phyloP scores from a whole-genome alignment of 2,113 vertebrate species.

The Pomatorhinus ruficollis region DNA sequence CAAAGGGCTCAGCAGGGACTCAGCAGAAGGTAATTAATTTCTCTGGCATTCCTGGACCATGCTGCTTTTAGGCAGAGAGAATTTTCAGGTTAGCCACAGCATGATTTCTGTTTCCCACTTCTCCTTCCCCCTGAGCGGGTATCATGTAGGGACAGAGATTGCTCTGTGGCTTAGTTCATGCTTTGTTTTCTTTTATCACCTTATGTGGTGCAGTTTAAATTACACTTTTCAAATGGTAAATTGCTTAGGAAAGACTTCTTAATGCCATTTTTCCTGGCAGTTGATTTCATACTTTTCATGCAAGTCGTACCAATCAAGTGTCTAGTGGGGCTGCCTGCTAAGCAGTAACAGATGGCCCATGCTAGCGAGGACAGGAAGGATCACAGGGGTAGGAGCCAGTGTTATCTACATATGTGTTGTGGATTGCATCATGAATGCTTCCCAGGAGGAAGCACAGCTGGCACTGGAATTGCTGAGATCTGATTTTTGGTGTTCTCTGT shows the following conservation, averaged over 20 bases:
- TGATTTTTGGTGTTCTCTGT: constrained; percentile 7
- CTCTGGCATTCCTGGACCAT: background rate
- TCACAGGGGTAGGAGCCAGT: background rate
- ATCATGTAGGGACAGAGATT: background rate
- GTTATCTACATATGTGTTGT: background rate
- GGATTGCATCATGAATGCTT: background rate
- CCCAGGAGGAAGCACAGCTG: background rate
- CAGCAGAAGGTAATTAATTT: background rate
- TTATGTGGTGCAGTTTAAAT: background rate
- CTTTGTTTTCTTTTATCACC: background rate
- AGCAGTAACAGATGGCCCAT: constrained; percentile 17
- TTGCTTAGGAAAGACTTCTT: background rate
- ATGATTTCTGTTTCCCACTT: background rate
- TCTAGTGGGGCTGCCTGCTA: background rate
- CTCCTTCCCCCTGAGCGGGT: background rate
- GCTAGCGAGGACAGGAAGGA: background rate
- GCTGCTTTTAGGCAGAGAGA: background rate
- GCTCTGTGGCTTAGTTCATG: background rate
- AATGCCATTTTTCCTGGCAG: constrained; percentile 2
- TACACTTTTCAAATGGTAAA: background rate
- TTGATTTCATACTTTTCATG: background rate
- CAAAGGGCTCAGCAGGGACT: background rate
- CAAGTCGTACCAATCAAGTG: background rate
- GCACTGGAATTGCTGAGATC: background rate
- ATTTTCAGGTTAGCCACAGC: background rate